Conservation (phyloP, 2,797 vertebrate species). For the Delichon dasypus region DNA sequence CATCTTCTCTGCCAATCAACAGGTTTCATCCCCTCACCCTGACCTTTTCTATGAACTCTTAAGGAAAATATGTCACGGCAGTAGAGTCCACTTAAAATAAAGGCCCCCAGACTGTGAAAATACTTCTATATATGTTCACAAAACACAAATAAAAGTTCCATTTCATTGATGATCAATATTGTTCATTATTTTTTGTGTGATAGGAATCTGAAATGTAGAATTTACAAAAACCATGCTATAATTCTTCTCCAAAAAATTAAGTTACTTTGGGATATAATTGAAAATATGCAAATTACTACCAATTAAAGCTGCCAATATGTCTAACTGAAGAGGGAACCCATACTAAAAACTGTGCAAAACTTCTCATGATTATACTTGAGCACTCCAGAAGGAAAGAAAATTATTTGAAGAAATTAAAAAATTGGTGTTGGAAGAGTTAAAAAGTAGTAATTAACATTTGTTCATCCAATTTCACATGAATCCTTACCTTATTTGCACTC, state of each 20-base stretch:
- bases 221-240: not conserved
- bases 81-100: not conserved
- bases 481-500: not conserved
- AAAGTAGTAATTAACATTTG: not conserved
- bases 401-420: not conserved
- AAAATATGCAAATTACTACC: not conserved
- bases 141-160: not conserved
- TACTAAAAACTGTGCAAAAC: not conserved
- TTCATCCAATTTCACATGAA: not conserved
- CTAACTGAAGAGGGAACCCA: not conserved
- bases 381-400: not conserved
- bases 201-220: not conserved
- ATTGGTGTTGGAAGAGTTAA: not conserved
- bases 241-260: not conserved
- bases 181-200: not conserved
- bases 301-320: not conserved
- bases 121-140: not conserved
- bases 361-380: not conserved
- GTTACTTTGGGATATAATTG: not conserved
- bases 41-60: slow-evolving; percentile 72
- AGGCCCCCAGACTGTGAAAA: not conserved
- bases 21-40: slow-evolving; percentile 40
- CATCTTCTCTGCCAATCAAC: slow-evolving; percentile 80
- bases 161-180: not conserved
- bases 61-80: slow-evolving; percentile 41